Evolutionary conservation across 92 coral and sea anemone genomes (phyloP), one percentile per base, ranked within the genome.

Genomic region (Porites lobata): DNA sequence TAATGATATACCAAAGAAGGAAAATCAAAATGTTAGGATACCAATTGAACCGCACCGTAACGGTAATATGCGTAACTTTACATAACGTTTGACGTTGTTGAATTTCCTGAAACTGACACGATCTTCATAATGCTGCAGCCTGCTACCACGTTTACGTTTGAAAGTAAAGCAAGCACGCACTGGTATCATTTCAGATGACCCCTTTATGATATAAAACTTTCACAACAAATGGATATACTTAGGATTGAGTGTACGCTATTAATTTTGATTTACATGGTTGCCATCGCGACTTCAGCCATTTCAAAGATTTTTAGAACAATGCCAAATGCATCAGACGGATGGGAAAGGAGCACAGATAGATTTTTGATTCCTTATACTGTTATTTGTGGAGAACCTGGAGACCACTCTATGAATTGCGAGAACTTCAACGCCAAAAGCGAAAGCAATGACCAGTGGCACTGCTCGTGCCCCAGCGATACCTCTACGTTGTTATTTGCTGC

Each of bases 401-500:
- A 72, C 72, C n/a, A 38, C 15, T 38, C 58, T 43, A 8, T 11
- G 38, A 64, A 64, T 3, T 79, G 83, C 47, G 68, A 57, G 12
- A 79, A n/a, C 6, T 79, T 79, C 59, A 20, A 19, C 43, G 83
- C 83, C 29, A 18, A 65, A 2, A 79, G 83, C 14, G 59, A 19
- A n/a, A 20, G 51, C 26, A 69, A 19, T 8, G n/a, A 65, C 18
- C 38, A 13, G 4, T 79, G 50, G n/a, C 2, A 20, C 14, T 79
- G 83, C 43, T 79, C 62, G 13, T 79, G 83, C 47, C 12, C 72
- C 43, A 47, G 17, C 15, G 59, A 63, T 10, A 21, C 47, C 9
- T 58, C 72, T 8, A 65, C 83, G 7, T 79, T 79, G 72, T 63
- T 79, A 5, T 50, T 64, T 13, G 8, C 2, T 8, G 50, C 64